Conservation (phyloP, 2,888 invertebrate genomes). For the Cacoxenus indagator region DNA sequence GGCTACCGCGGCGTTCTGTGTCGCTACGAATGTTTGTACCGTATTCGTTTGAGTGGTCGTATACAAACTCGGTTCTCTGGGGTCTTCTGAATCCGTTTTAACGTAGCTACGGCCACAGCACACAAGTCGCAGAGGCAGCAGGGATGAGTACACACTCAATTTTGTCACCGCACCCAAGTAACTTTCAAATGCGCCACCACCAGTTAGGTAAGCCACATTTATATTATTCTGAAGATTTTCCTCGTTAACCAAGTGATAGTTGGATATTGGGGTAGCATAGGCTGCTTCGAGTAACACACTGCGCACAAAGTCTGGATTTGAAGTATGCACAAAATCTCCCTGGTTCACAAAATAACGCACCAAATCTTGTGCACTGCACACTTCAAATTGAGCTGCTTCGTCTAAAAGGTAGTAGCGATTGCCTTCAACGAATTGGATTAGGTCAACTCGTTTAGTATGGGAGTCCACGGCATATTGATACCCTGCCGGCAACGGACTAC, state of each 20-base stretch:
- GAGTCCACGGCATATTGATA: constrained; percentile 40
- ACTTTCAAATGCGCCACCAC: constrained; percentile 80
- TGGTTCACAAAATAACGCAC: constrained; percentile 67
- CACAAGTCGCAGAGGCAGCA: constrained; percentile 80
- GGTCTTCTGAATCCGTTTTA: constrained; percentile 38
- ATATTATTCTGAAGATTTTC: constrained; percentile 71
- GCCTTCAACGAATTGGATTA: constrained; percentile 68
- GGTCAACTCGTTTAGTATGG: constrained; percentile 62
- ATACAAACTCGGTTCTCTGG: constrained; percentile 72
- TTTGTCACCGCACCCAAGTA: constrained; percentile 79
- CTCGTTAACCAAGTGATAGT: constrained; percentile 76
- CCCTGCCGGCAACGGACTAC: constrained; percentile 38
- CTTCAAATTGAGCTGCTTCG: constrained; percentile 81
- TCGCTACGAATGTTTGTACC: constrained; percentile 77
- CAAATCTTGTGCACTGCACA: constrained; percentile 67
- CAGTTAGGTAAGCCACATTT: constrained; percentile 80
- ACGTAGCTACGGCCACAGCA: constrained; percentile 80
- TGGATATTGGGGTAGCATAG: constrained; percentile 74
- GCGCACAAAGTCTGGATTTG: constrained; percentile 84
- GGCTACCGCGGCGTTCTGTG: constrained; percentile 71
- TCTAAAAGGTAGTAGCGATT: constrained; percentile 77
- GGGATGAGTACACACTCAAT: constrained; percentile 74
- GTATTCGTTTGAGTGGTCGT: constrained; percentile 79
- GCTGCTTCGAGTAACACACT: constrained; percentile 78
- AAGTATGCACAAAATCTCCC: constrained; percentile 76